Base-by-base conservation (phyloP, 1,140 invertebrate genomes). In the Heliconius melpomene region DNA sequence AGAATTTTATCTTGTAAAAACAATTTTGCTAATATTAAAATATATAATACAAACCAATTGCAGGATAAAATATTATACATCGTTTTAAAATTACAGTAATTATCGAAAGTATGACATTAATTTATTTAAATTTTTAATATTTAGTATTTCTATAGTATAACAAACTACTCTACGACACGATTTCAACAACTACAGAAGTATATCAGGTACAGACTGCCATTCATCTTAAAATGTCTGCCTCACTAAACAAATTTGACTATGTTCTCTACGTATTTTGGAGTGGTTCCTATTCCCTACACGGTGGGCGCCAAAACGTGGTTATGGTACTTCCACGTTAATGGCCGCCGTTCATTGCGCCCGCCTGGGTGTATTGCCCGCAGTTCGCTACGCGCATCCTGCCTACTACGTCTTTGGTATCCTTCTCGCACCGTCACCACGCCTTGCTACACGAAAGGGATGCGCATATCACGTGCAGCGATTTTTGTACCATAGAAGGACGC, bases 401-500 rank as follows among this genome's bases (percentile, higher is more conserved):
- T 93, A 90, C 88, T 90, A 90, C 90, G 89, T 84, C 85, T 89
- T 84, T 86, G 85, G 82, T 83, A 78, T 93, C 93, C 88, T 87
- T 83, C 86, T 93, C 89, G 81, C 86, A 86, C 90, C 57, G 83
- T 79, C 82, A 79, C 82, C 77, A 80, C 70, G 75, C 75, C 78
- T 82, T 81, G 79, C 74, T 74, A 83, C 75, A 79, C 78, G 87
- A 94, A 88, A 90, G 89, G 87, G 93, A 93, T 82, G 86, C 81
- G 80, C 74, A 84, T 86, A 89, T 93, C 88, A 90, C 90, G 88
- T 92, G 90, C 90, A 92, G 87, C 91, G 89, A 93, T 94, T 93
- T 93, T 94, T 93, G 90, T 91, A 89, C 90, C 85, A 87, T 86
- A 93, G 91, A 94, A 94, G 93, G 93, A 93, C 91, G 92, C 86